Conservation (phyloP, 2,797 vertebrate genomes). For the Benthosema pterotum region DNA sequence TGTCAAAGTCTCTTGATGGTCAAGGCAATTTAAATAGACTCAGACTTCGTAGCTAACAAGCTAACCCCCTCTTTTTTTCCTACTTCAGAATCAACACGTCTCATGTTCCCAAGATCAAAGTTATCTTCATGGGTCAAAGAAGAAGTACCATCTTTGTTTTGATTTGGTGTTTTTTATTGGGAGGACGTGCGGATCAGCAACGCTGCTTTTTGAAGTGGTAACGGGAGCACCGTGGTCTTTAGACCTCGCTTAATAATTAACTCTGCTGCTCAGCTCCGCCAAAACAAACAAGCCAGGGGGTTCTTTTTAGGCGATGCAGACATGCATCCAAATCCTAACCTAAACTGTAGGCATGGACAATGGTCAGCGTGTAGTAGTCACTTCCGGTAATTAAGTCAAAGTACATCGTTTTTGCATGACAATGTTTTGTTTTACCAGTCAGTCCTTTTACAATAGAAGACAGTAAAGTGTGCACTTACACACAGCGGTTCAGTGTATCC, state of each 20-base stretch:
- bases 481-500: conserved; percentile 82
- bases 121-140: conserved; percentile 13
- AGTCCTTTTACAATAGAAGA: conserved; percentile 12
- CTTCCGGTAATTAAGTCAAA: conserved; percentile 8
- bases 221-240: conserved; percentile 46
- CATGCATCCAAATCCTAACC: too few species aligned
- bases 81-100: conserved; percentile 26
- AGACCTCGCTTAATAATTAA: conserved; percentile 71
- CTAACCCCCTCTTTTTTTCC: conserved; percentile 11
- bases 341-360: conserved; percentile 3
- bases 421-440: neutral
- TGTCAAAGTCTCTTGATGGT: conserved; percentile 51
- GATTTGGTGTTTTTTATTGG: conserved; percentile 1
- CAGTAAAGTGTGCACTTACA: conserved; percentile 77
- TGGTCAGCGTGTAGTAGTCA: neutral
- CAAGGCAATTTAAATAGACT: conserved; percentile 17
- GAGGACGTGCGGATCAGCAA: neutral
- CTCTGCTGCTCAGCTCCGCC: conserved; percentile 51
- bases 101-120: conserved; percentile 10
- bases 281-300: conserved; percentile 61
- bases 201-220: conserved; percentile 38
- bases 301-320: conserved; percentile 2
- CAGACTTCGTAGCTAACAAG: conserved; percentile 30
- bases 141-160: conserved; percentile 14
- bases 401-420: too few species aligned